Conservation (phyloP, 2,113 vertebrate genomes). For the Corydoras maculifer region DNA sequence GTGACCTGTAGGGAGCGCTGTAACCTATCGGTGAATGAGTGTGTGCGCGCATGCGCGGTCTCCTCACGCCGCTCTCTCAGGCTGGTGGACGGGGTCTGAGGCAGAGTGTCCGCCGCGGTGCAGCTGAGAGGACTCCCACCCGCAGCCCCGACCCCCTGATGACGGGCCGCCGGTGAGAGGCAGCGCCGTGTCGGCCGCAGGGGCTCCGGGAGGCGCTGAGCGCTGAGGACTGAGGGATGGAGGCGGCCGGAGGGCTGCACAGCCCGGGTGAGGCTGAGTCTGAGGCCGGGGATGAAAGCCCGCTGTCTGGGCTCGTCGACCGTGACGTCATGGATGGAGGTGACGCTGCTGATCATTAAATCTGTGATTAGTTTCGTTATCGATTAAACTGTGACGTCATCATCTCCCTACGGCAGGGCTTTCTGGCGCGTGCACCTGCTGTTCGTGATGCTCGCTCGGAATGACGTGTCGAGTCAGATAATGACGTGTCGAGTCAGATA, state of each 20-base stretch:
- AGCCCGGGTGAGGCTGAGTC: constrained; percentile 52
- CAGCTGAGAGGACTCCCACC: constrained; percentile 53
- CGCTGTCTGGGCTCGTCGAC: constrained; percentile 60
- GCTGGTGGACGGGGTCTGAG: not conserved
- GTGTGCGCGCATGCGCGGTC: not conserved
- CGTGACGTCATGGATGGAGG: constrained; percentile 60
- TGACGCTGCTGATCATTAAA: constrained; percentile 61
- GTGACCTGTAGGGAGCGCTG: not conserved
- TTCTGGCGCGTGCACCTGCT: constrained; percentile 1
- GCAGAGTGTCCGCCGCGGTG: constrained; percentile 31
- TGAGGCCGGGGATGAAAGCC: constrained; percentile 66
- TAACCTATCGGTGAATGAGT: not conserved
- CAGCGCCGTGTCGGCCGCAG: not conserved
- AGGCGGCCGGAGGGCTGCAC: constrained; percentile 66
- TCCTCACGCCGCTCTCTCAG: not conserved
- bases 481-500: not conserved
- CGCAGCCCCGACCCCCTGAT: constrained; percentile 8
- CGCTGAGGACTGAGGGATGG: constrained; percentile 53
- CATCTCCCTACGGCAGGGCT: not conserved
- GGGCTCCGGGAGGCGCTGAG: not conserved
- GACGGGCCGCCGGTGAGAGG: not conserved
- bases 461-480: not conserved
- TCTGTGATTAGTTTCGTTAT: not conserved
- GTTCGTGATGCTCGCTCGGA: not conserved
- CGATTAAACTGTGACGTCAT: not conserved